phyloP scores from a whole-genome alignment of 1,140 invertebrate genomes.

The Zaprionus taronus region DNA sequence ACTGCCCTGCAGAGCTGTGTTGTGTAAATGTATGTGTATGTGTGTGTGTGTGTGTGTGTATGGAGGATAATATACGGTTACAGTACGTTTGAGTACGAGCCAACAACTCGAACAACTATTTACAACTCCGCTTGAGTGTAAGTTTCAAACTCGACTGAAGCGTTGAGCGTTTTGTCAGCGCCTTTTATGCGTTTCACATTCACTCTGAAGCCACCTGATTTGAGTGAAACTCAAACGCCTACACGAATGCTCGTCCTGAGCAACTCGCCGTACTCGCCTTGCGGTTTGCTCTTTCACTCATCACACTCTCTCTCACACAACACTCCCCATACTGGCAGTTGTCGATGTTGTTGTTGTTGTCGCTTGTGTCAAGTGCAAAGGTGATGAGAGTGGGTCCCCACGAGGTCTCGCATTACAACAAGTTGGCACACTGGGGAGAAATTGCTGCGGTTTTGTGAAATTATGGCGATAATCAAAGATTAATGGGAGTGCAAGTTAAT shows the following conservation, averaged over 20 bases:
- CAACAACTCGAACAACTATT: constrained; percentile 84
- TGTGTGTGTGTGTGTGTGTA: constrained; percentile 17
- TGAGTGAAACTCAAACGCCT: constrained; percentile 55
- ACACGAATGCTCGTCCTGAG: constrained; percentile 30
- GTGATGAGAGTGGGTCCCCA: constrained; percentile 18
- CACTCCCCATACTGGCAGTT: not conserved
- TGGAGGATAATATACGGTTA: constrained; percentile 48
- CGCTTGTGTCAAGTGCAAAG: constrained; percentile 26
- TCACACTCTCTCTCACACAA: not conserved
- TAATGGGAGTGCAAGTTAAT: not conserved
- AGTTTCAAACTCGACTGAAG: constrained; percentile 84
- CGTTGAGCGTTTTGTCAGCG: constrained; percentile 63
- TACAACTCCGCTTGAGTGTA: constrained; percentile 84
- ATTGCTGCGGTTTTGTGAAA: not conserved
- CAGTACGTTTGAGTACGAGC: constrained; percentile 84
- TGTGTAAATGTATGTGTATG: constrained; percentile 6
- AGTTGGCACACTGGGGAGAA: constrained; percentile 33
- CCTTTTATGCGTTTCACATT: constrained; percentile 60
- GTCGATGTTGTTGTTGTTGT: constrained; percentile 1
- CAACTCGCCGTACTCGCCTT: not conserved
- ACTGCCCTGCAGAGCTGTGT: constrained; percentile 2
- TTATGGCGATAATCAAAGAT: not conserved
- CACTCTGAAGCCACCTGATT: constrained; percentile 29
- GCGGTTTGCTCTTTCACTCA: constrained; percentile 13
- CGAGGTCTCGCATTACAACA: constrained; percentile 29